Base-by-base conservation (phyloP, 2,797 vertebrate genomes). In the Salarias fasciatus region DNA sequence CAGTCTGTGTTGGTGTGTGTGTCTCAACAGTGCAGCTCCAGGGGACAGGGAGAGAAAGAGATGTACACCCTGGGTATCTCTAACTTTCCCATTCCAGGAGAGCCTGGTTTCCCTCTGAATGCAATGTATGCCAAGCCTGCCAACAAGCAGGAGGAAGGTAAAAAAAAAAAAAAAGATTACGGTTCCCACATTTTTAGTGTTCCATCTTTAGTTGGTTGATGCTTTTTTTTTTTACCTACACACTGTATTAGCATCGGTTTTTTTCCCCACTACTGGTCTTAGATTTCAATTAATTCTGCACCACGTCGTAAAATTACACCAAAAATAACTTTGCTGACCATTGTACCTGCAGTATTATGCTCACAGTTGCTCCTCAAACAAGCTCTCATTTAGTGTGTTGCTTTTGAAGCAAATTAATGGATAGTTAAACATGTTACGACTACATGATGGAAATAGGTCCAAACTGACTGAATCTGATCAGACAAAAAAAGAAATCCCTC, bases 41-140 rank as follows among this genome's bases (percentile, higher is more conserved):
- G 91, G 90, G 89, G 92, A 67, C 96, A 99, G 84, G 97, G 96
- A 37, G 97, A 98, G 84, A 99, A 99, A 69, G 96, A 99, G 78
- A 98, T 98, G 96, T 99, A 98, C 85, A 97, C 96, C 0, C 86
- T 98, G 41, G 97, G 97, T 55, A 99, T 99, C 83, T 98, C 97
- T 6, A 97, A 94, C 85, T 98, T 99, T 42, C 97, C 97, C 10
- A 98, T 99, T 71, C 98, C 96, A 0, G 96, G 97, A 87, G 98
- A 99, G 67, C 96, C 97, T 1, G 97, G 97, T 31, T 99, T 99
- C 57, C 98, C 98, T 0, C 95, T 99, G 2, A 99, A 99, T 0
- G 97, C 97, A 28, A 98, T 99, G 93, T 99, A 99, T 0, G 86
- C 63, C 62, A 99, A 96, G 71, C 97, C 98, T 53, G 73, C 88